Evolutionary conservation across 2,797 vertebrate genomes (phyloP), one percentile per base, ranked within the genome.

Genomic region (Arvicola amphibius): DNA sequence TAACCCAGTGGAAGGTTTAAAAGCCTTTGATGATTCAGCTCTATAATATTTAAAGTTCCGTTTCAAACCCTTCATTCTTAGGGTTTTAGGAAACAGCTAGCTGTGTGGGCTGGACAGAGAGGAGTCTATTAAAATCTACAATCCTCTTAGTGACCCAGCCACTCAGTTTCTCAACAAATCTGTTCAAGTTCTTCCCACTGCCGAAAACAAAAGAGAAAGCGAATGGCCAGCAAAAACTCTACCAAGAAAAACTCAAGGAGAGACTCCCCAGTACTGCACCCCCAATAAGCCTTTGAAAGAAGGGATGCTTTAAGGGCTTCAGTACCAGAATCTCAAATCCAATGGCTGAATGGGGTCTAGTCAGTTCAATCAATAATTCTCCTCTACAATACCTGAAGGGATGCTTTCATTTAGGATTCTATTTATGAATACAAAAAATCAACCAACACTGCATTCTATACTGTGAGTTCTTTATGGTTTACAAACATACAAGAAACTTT

Each of bases 101-200:
- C 92, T 96, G 83, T 0, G 0, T 46, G 63, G 95, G 93, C 89
- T 95, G 92, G 81, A 73, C 91, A 90, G 56, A 56, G 25, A 95
- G 88, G 85, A 92, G 51, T 73, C 78, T 95, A 96, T 96, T 98
- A 96, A 97, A 97, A 95, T 90, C 65, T 88, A 13, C 85, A 97
- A 80, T 96, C 93, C 40, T 92, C 87, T 96, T 91, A 89, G 79
- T 81, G 94, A 94, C n/a, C 97, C 91, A 92, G 96, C 61, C 74
- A 88, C 32, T 94, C 16, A 69, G 51, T 59, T 48, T 83, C 63
- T 94, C 92, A 97, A 96, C 84, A 61, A 88, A 85, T 94, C 96
- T 93, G 43, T 86, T 79, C 51, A 90, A 89, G 79, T 92, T 95
- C 59, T 97, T 92, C 43, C 84, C 59, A 92, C 34, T 94, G 19